Evolutionary conservation across 2,113 vertebrate species (phyloP).

Genomic region (Festucalex cinctus): DNA sequence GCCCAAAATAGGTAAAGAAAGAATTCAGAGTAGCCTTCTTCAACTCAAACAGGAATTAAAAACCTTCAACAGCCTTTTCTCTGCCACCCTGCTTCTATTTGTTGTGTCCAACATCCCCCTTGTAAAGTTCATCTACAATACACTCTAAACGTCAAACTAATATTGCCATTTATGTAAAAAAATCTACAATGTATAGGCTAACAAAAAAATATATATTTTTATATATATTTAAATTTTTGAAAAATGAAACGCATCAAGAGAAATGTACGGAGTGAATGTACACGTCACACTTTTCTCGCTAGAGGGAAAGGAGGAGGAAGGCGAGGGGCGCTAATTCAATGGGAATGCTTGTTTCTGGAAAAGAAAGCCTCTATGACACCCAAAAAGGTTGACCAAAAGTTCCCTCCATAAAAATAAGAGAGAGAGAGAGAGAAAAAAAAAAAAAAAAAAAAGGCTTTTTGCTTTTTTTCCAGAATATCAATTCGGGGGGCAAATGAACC

Average conservation of each 20-base stretch:
- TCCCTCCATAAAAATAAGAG: constrained; percentile 24
- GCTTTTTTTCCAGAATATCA: constrained; percentile 42
- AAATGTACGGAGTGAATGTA: constrained; percentile 71
- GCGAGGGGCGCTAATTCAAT: constrained; percentile 56
- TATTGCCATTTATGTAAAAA: constrained; percentile 77
- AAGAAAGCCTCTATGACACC: constrained; percentile 51
- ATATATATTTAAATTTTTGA: constrained; percentile 77
- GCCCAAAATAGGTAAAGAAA: constrained; percentile 47
- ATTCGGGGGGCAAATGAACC: constrained; percentile 41
- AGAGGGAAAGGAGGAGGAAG: constrained; percentile 56
- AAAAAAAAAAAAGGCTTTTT: background rate
- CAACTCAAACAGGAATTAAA: constrained; percentile 57
- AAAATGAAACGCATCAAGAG: constrained; percentile 71
- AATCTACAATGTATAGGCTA: constrained; percentile 85
- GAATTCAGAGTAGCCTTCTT: constrained; percentile 48
- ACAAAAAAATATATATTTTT: constrained; percentile 82
- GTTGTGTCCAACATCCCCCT: constrained; percentile 66
- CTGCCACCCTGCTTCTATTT: constrained; percentile 40
- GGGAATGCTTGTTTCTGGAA: constrained; percentile 71
- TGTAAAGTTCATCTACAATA: constrained; percentile 73
- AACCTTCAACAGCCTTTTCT: constrained; percentile 47
- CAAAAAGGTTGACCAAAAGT: constrained; percentile 40
- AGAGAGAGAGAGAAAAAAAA: constrained; percentile 18
- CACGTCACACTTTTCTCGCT: constrained; percentile 56
- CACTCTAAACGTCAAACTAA: constrained; percentile 78